Base-by-base conservation (phyloP, 2,888 invertebrate species). In the Eurois occulta region DNA sequence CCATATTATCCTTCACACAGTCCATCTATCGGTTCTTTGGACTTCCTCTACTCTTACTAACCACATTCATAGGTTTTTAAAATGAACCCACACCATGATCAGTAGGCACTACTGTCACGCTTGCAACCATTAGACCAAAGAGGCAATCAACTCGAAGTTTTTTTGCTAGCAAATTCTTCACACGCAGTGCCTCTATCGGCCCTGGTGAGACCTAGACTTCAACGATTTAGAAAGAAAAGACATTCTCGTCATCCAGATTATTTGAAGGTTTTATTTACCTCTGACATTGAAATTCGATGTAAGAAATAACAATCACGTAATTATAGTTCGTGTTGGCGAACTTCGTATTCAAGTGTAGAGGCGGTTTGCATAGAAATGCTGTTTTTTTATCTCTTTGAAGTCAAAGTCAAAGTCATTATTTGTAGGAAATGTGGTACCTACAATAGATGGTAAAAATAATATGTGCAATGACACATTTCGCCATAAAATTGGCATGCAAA, bases 231-330 rank as follows among this genome's bases (percentile, higher is more conserved):
- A 32, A 24, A 74, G 65, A 71, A 80, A 58, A 52, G 28, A 24
- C n/a, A 18, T 16, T 55, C 13, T 55, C 16, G n/a, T 43, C 28
- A 48, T 65, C 38, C 68, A 55, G 32, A 55, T 77, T 41, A 48
- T 46, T 67, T 75, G n/a, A 41, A 48, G 58, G 66, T 75, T 81
- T 41, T 60, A 3, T 32, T 55, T 82, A 62, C 24, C 41, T 76
- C 13, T 62, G 77, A 67, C 76, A 82, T 77, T 77, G 46, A 82
- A 41, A 35, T 68, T 73, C n/a, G 38, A 24, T 58, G 16, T 28
- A 48, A 72, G 55, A 58, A 58, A 65, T 48, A 65, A 24, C 16
- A 78, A 48, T 74, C 74, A 73, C 64, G 74, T 41, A 18, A 48
- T 4, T 52, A 10, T 28, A 43, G 10, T 21, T 52, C 32, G 18